Evolutionary conservation across 2,113 vertebrate species (phyloP).

Genomic region (Montifringilla adamsi): DNA sequence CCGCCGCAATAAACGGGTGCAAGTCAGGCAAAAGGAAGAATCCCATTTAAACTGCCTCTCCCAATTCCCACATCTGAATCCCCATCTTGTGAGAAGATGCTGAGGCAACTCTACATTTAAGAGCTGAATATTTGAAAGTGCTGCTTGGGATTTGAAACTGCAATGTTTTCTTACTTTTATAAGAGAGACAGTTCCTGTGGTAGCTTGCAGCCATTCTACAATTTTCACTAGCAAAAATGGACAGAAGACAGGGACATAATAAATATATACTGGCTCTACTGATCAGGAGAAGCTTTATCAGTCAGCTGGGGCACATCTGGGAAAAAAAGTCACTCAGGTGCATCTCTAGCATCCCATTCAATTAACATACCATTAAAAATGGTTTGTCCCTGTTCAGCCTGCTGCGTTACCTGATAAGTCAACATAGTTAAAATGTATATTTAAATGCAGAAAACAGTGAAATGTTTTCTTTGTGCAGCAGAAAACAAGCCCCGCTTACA

Average conservation of each 20-base stretch:
- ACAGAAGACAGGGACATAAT: constrained; percentile 20
- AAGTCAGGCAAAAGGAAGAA: neutral
- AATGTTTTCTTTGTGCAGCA: constrained; percentile 46
- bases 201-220: neutral
- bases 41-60: neutral
- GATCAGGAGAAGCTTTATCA: constrained; percentile 62
- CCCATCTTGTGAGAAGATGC: neutral
- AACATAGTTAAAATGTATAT: constrained; percentile 62
- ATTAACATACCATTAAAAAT: constrained; percentile 72
- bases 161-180: neutral
- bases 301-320: constrained; percentile 43
- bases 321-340: constrained; percentile 49
- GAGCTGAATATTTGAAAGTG: neutral
- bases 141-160: neutral
- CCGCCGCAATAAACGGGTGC: neutral
- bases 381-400: constrained; percentile 49
- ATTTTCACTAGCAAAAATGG: constrained; percentile 3
- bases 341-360: constrained; percentile 61
- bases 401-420: constrained; percentile 51
- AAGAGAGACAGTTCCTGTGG: neutral
- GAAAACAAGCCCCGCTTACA: constrained; percentile 18
- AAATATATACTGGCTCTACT: constrained; percentile 44
- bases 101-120: neutral
- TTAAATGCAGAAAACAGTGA: constrained; percentile 56
- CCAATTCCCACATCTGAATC: neutral